These are phyloP conservation scores for Tinea trinotella DNA, from an alignment of 2,888 invertebrate species.

Conservation along the genomic window DNA sequence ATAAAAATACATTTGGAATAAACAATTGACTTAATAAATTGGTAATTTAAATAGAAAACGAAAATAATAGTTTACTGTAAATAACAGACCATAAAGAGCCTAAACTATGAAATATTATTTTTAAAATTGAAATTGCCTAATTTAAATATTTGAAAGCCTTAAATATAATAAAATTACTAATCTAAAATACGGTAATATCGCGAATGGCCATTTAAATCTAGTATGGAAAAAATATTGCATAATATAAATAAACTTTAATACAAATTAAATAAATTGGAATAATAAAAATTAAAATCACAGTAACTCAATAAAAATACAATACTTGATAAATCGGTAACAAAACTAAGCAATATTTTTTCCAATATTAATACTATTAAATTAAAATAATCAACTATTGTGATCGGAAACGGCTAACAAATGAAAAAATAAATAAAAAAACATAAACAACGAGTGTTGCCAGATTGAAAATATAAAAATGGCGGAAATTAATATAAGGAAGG, in stretches of 20 bases:
- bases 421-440: neutral
- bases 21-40: no score
- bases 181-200: slow-evolving; percentile 4
- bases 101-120: slow-evolving; percentile 42
- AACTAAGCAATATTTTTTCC: slow-evolving; percentile 2
- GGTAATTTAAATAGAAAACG: no score
- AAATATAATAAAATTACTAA: neutral
- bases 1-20: no score
- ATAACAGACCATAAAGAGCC: slow-evolving; percentile 32
- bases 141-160: slow-evolving; percentile 2
- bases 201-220: neutral
- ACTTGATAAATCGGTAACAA: neutral
- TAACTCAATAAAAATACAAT: neutral
- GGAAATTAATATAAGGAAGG: neutral
- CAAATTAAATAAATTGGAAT: neutral
- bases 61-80: slow-evolving; percentile 36
- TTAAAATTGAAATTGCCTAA: slow-evolving; percentile 5
- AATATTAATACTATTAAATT: slow-evolving; percentile 1
- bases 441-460: neutral
- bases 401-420: neutral
- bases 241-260: neutral
- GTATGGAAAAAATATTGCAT: slow-evolving; percentile 10
- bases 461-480: neutral
- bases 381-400: neutral
- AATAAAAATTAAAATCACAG: slow-evolving; percentile 3